phyloP scores from a whole-genome alignment of 2,888 invertebrate genomes.

The Euproctis similis region DNA sequence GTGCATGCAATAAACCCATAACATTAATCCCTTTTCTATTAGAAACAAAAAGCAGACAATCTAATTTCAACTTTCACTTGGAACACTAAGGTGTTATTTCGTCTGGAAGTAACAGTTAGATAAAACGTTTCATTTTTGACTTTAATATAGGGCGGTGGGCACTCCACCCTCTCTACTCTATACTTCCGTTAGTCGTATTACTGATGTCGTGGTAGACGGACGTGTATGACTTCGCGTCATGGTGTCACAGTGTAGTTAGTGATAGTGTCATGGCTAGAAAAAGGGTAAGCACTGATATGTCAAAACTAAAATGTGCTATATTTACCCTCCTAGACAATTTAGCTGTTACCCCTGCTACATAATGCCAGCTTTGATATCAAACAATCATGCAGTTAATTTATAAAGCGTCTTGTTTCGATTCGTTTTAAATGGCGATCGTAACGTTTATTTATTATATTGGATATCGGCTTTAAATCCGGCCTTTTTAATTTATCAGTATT shows the following conservation, averaged over 20 bases:
- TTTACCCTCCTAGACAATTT: slow-evolving; percentile 11
- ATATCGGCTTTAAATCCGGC: slow-evolving; percentile 1
- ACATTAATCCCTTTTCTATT: slow-evolving; percentile 17
- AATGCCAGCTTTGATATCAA: neutral
- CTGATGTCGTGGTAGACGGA: slow-evolving; percentile 31
- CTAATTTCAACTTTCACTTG: slow-evolving; percentile 16
- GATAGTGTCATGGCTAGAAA: slow-evolving; percentile 58
- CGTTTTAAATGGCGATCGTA: slow-evolving; percentile 3
- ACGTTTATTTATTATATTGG: slow-evolving; percentile 5
- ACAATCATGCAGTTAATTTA: slow-evolving; percentile 1
- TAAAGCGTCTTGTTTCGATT: slow-evolving; percentile 1
- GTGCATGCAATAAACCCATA: slow-evolving; percentile 33
- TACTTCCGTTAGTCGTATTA: slow-evolving; percentile 43
- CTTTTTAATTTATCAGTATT: slow-evolving; percentile 2
- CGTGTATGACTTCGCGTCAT: slow-evolving; percentile 23
- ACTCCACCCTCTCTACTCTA: slow-evolving; percentile 33
- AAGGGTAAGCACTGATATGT: slow-evolving; percentile 50
- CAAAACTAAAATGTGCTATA: slow-evolving; percentile 11
- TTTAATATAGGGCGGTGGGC: slow-evolving; percentile 48
- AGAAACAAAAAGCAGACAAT: slow-evolving; percentile 9
- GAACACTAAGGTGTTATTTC: slow-evolving; percentile 21
- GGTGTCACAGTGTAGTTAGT: slow-evolving; percentile 29
- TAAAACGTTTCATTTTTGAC: slow-evolving; percentile 33
- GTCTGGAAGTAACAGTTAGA: slow-evolving; percentile 15
- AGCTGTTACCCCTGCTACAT: neutral